Base-by-base conservation (phyloP, 1,140 invertebrate genomes). In the Zaprionus tsacasi region DNA sequence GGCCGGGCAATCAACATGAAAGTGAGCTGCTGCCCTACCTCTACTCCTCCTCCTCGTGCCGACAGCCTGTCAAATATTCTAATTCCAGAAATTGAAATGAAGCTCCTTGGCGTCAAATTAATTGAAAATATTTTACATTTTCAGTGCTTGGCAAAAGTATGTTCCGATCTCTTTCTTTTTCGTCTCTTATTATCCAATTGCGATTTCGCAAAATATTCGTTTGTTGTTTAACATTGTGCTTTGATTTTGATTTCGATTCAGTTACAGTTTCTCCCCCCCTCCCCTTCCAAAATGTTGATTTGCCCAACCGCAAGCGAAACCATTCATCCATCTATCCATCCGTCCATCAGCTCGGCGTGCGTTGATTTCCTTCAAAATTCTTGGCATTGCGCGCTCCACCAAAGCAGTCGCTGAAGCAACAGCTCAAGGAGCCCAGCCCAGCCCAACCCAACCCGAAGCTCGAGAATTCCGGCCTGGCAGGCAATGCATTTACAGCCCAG, bases 91-190 rank as follows among this genome's bases (percentile, higher is more conserved):
- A 87, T 88, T 82, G 82, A 82, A 87, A 77, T 70, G 78, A 73
- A 69, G 65, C 65, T 68, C 58, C 68, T 35, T 54, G 58, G 72
- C 72, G 55, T 69, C 83, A 79, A 87, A 87, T 88, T 87, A 87
- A 87, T 87, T 87, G 73, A 88, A 87, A 87, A 87, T 87, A 87
- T 88, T 88, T 88, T 71, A 82, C 76, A 88, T 87, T 80, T 87
- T 79, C 66, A 72, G 30, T 40, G 63, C 80, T 63, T 59, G 54
- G 52, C 13, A 54, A 83, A 83, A 71, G 66, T 68, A 79, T 64
- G 81, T 81, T 35, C 54, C 69, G 50, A 72, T 52, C 38, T 30
- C 13, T n/a, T 45, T 43, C 61, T 35, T 64, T 71, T 68, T 56
- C 33, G 50, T 60, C 25, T 11, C 25, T 11, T 30, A 60, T 33